These are phyloP conservation scores for Campylomormyrus numenius DNA, from an alignment of 2,113 vertebrate genomes.

Conservation along the genomic window DNA sequence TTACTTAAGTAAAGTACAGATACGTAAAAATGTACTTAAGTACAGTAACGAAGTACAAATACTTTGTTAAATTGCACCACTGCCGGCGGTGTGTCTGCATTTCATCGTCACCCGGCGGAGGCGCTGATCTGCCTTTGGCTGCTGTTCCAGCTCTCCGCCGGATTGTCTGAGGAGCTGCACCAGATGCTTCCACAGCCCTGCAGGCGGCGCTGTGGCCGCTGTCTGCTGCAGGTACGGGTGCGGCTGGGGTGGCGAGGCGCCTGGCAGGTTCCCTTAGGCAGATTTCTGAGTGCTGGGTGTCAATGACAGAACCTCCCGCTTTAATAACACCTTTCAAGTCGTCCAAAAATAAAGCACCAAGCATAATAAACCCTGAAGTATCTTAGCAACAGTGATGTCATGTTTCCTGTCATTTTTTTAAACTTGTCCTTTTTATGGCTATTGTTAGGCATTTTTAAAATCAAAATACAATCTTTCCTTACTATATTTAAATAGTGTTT, in stretches of 20 bases:
- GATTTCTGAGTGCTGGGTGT: background rate
- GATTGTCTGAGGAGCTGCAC: constrained; percentile 61
- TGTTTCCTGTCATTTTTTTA: background rate
- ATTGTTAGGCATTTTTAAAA: background rate
- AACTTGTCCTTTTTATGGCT: background rate
- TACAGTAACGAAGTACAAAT: too few species aligned
- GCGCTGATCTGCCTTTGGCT: background rate
- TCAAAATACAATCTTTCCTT: background rate
- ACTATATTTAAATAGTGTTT: background rate
- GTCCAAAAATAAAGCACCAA: background rate
- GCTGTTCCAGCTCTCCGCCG: constrained; percentile 46
- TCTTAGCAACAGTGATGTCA: background rate
- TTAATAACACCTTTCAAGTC: background rate
- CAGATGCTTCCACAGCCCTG: constrained; percentile 52
- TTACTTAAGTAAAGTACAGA: too few species aligned
- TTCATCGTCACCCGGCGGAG: background rate
- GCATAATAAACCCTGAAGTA: background rate
- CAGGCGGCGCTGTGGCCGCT: constrained; percentile 75
- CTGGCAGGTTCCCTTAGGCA: background rate
- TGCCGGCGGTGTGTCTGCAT: background rate
- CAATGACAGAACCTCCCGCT: background rate
- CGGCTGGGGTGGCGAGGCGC: background rate
- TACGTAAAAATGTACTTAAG: too few species aligned
- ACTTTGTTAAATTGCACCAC: background rate
- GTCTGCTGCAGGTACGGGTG: constrained; percentile 75